phyloP scores from a whole-genome alignment of 92 coral and sea anemone genomes.

The Scolanthus callimorphus region DNA sequence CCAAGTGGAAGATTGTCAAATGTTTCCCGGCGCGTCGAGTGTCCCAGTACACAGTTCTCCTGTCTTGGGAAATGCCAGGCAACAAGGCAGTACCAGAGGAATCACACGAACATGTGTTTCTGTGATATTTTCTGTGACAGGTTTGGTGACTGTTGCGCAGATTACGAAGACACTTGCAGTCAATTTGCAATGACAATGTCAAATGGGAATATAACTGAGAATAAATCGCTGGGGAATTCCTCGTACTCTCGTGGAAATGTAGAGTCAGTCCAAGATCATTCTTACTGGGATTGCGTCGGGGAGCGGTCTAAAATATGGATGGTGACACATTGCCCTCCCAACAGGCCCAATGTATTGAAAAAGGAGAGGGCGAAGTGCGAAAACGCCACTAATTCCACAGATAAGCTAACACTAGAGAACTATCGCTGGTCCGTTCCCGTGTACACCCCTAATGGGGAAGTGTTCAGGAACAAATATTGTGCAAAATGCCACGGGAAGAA shows the following conservation, averaged over 20 bases:
- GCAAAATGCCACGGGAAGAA: constrained; percentile 15
- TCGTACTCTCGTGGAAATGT: neutral
- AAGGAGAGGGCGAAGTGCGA: neutral
- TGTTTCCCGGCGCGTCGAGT: too few species aligned
- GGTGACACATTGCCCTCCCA: neutral
- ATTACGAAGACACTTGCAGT: neutral
- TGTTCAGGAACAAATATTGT: constrained; percentile 17
- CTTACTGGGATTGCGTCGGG: neutral
- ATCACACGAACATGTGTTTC: neutral
- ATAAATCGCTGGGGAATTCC: neutral
- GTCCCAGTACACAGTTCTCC: too few species aligned
- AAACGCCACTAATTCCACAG: neutral
- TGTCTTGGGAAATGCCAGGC: neutral
- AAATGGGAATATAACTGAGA: neutral
- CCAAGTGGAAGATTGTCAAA: too few species aligned
- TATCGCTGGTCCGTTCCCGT: constrained; percentile 9
- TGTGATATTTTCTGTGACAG: neutral
- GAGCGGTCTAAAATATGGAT: neutral
- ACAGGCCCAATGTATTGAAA: neutral
- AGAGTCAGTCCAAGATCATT: neutral
- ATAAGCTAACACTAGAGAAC: neutral
- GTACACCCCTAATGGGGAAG: constrained; percentile 9
- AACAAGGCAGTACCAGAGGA: neutral
- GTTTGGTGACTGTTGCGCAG: constrained; percentile 4
- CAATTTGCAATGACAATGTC: neutral